phyloP scores from a whole-genome alignment of 2,113 vertebrate species.

The Serilophus lunatus region DNA sequence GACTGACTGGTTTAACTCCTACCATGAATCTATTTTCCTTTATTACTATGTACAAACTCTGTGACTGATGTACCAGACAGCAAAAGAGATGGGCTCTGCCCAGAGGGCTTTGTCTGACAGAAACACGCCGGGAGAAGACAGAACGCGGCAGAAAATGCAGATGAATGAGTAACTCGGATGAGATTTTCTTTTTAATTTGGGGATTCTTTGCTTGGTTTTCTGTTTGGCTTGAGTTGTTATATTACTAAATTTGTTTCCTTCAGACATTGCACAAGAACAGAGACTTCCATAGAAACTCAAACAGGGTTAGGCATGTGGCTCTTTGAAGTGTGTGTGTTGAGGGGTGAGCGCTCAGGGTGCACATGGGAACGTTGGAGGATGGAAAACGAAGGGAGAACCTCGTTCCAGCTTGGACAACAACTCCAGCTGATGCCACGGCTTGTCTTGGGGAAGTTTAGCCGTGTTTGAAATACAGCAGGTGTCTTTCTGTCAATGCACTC shows the following conservation, averaged over 20 bases:
- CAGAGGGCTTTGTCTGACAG: conserved; percentile 47
- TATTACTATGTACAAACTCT: conserved; percentile 41
- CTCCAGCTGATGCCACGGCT: neutral
- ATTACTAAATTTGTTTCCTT: conserved; percentile 21
- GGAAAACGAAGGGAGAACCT: neutral
- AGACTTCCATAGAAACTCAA: neutral
- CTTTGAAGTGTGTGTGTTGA: neutral
- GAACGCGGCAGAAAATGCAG: conserved; percentile 19
- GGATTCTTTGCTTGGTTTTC: neutral
- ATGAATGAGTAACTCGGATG: conserved; percentile 5
- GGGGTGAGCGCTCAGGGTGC: neutral
- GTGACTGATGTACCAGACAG: conserved; percentile 58
- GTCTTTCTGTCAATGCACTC: neutral
- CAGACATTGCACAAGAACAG: conserved; percentile 41
- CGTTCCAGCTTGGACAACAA: neutral
- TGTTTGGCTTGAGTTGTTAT: conserved; percentile 31
- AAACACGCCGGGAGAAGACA: neutral
- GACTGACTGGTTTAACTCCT: conserved; percentile 59
- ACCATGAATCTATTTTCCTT: conserved; percentile 43
- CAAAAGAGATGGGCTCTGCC: conserved; percentile 59
- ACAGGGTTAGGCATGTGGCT: conserved; percentile 19
- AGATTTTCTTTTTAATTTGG: conserved; percentile 37
- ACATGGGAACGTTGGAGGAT: neutral
- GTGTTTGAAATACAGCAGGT: neutral
- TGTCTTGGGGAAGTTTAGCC: neutral